A percentile compares a stretch with the other conserved stretches of the same genome.
phyloP scores from a whole-genome alignment of 1,140 invertebrate species.

The Dinothrombium tinctorium region DNA sequence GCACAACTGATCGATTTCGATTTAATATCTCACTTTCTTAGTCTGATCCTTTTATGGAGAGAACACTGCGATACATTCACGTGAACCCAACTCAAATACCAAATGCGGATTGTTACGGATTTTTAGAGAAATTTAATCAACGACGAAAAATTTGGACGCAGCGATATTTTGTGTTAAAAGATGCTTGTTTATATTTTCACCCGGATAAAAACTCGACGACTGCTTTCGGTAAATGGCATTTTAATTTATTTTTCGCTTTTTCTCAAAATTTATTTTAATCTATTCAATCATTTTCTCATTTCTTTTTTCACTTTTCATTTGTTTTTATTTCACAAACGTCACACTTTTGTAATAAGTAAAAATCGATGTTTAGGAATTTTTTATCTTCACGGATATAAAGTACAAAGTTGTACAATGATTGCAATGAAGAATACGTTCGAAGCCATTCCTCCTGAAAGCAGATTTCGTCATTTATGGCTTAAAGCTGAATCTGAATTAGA shows the following conservation, averaged over 20 bases:
- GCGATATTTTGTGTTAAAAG: conserved; percentile 79
- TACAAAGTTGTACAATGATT: conserved; percentile 38
- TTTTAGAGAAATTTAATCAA: conserved; percentile 46
- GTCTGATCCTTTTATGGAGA: conserved; percentile 51
- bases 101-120: conserved; percentile 69
- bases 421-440: conserved; percentile 69
- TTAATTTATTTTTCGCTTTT: background rate
- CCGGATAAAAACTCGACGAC: conserved; percentile 55
- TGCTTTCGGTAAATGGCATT: conserved; percentile 43
- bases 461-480: conserved; percentile 69
- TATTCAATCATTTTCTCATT: too few relatives aligned
- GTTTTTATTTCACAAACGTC: background rate
- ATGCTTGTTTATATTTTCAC: conserved; percentile 84
- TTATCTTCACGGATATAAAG: conserved; percentile 77
- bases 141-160: conserved; percentile 51
- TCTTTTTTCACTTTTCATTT: background rate
- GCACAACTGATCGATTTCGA: background rate
- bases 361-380: conserved; percentile 56
- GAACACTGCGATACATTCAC: conserved; percentile 27
- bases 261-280: background rate
- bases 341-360: too few relatives aligned
- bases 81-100: conserved; percentile 33
- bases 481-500: conserved; percentile 81
- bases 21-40: conserved; percentile 18
- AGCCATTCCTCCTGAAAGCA: conserved; percentile 58